A percentile compares a stretch with the other conserved stretches of the same genome.
Evolutionary conservation across 1,140 invertebrate species (phyloP).

Genomic region (Pachyrhynchus sulphureomaculatus): DNA sequence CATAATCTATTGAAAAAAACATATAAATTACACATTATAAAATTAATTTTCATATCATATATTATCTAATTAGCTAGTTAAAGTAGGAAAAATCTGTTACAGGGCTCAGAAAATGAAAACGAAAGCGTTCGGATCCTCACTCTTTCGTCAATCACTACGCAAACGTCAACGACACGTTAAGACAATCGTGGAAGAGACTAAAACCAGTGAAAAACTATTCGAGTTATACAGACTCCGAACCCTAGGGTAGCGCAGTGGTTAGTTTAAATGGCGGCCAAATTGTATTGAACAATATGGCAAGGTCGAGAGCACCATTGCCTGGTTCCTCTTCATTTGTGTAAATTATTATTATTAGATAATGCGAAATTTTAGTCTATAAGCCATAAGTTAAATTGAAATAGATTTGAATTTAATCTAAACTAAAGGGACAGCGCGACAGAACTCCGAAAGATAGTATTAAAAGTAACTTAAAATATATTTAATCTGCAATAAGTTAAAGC

Average conservation of each 20-base stretch:
- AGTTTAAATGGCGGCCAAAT: conserved; percentile 95
- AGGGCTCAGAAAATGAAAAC: conserved; percentile 89
- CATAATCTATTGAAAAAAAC: no score
- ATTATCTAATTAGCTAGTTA: no score
- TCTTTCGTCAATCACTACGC: conserved; percentile 96
- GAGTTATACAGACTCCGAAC: conserved; percentile 90
- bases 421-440: conserved; percentile 1
- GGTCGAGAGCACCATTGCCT: conserved; percentile 89
- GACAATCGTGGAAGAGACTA: conserved; percentile 92
- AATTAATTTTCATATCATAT: no score
- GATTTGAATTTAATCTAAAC: neutral
- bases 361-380: neutral
- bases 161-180: conserved; percentile 90
- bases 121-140: conserved; percentile 89
- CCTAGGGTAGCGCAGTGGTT: conserved; percentile 87
- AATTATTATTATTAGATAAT: conserved; percentile 7
- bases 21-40: no score
- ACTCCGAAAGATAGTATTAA: no score
- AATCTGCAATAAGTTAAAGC: no score
- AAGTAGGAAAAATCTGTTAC: conserved; percentile 50
- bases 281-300: conserved; percentile 96
- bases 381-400: neutral
- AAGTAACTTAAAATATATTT: no score
- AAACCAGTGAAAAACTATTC: conserved; percentile 87
- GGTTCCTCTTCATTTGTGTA: conserved; percentile 97